Conservation (phyloP, 2,888 invertebrate genomes). For the Plagodis dolabraria region DNA sequence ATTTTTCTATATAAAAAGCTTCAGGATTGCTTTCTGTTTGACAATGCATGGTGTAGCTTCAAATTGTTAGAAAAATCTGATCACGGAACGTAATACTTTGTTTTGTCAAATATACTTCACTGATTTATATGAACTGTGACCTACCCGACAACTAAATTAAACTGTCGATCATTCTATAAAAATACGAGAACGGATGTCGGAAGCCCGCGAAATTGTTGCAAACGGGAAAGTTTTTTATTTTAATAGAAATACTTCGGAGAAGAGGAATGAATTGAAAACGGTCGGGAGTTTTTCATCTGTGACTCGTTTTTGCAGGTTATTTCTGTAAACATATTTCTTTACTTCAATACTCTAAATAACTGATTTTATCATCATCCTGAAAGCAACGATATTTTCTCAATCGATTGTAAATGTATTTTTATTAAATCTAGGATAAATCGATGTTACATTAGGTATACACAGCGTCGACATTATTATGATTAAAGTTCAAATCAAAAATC, state of each 20-base stretch:
- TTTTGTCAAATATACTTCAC: background rate
- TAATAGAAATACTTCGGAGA: slow-evolving; percentile 18
- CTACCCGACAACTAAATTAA: slow-evolving; percentile 38
- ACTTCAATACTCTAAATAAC: no score
- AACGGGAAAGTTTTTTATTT: slow-evolving; percentile 25
- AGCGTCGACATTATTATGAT: no score
- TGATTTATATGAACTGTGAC: slow-evolving; percentile 13
- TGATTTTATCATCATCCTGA: no score
- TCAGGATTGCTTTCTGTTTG: no score
- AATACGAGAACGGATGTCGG: slow-evolving; percentile 30
- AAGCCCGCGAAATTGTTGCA: slow-evolving; percentile 19
- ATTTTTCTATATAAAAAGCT: no score
- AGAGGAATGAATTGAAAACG: slow-evolving; percentile 22
- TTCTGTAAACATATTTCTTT: background rate
- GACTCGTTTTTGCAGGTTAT: background rate
- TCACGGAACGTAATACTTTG: background rate
- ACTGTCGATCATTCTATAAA: slow-evolving; percentile 39
- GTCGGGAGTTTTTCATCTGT: slow-evolving; percentile 7
- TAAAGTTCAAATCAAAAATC: no score
- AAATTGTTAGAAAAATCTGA: no score
- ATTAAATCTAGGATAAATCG: no score
- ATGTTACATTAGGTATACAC: no score
- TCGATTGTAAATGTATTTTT: no score
- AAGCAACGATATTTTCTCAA: no score
- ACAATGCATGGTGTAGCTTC: no score